Evolutionary conservation across 2,113 vertebrate species (phyloP), one percentile per base, ranked within the genome.

Genomic region (Zapus hudsonius): DNA sequence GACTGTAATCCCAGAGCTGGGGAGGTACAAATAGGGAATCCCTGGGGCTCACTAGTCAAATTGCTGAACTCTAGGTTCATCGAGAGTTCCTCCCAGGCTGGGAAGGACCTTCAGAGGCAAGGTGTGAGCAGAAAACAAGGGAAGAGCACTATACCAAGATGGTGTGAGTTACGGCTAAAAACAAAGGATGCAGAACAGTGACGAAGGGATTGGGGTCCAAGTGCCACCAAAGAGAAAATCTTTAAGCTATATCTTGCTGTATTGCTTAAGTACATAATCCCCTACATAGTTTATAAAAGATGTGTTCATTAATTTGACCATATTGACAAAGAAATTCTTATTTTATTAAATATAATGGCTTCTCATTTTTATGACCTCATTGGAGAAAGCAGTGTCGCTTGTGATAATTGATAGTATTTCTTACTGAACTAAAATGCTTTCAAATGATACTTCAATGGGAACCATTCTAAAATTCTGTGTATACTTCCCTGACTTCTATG

Each of bases 251-350:
- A 84, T 17, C 23, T 66, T 79, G 5, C 31, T 36, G 3, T 31
- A 38, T 57, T 84, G 76, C 19, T 70, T 78, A 83, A 70, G 42
- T 61, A 33, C 7, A 59, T 4, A 87, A 40, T 27, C 59, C 69
- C 69, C 36, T 72, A 33, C 12, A 67, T 82, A 38, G 75, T 64
- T 85, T 73, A 23, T 44, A 84, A 96, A 42, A 83, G 88, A 22
- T 83, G 20, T 80, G 12, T 64, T 91, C 72, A 73, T 95, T 95
- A 91, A 83, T 89, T 87, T 91, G 61, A 83, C n/a, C 20, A 38
- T n/a, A 4, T 44, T 83, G n/a, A 93, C 61, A 86, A 33, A 95
- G 36, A 93, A 92, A 90, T 72, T 93, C 66, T 73, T 73, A 42
- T 66, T 90, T 91, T 85, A 92, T 88, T 83, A 86, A 93, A 94